Evolutionary conservation across 2,888 invertebrate species (phyloP).

Genomic region (Agrotis clavis): DNA sequence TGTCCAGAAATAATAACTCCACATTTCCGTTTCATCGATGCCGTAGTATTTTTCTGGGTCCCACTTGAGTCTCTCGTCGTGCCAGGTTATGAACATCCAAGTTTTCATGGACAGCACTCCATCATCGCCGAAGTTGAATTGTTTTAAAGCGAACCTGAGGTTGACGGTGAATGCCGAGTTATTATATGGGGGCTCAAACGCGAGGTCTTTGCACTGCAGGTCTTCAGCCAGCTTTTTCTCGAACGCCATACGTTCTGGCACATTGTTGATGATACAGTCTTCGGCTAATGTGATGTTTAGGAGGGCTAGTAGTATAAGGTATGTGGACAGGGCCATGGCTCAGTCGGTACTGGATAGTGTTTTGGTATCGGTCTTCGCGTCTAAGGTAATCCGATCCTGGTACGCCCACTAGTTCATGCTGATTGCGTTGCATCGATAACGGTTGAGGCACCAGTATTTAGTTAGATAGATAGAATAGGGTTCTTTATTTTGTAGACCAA

Average conservation of each 20-base stretch:
- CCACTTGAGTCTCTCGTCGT: slow-evolving; percentile 72
- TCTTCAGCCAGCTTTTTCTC: slow-evolving; percentile 63
- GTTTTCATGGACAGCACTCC: slow-evolving; percentile 64
- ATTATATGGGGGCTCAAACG: slow-evolving; percentile 20
- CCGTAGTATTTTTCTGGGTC: slow-evolving; percentile 68
- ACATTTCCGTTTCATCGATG: slow-evolving; percentile 42
- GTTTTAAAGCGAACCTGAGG: slow-evolving; percentile 64
- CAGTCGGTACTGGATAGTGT: slow-evolving; percentile 23
- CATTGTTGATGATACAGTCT: slow-evolving; percentile 41
- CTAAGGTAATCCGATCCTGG: slow-evolving; percentile 29
- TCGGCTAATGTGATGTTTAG: slow-evolving; percentile 14
- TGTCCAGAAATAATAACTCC: slow-evolving; percentile 61
- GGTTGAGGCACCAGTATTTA: too few relatives aligned
- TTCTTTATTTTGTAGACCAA: too few relatives aligned
- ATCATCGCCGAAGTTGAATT: slow-evolving; percentile 67
- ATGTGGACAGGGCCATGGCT: slow-evolving; percentile 51
- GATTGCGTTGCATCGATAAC: neutral
- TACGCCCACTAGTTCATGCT: slow-evolving; percentile 51
- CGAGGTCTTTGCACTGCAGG: slow-evolving; percentile 18
- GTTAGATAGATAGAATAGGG: too few relatives aligned
- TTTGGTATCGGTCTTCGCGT: neutral
- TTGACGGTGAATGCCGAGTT: slow-evolving; percentile 44
- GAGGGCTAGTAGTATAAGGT: slow-evolving; percentile 33
- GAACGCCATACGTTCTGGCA: slow-evolving; percentile 55
- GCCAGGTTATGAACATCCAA: slow-evolving; percentile 64